Percentiles rank a stretch among this genome's conserved stretches.
Evolutionary conservation across 2,888 invertebrate species (phyloP).

Genomic region (Melitaea athalia): DNA sequence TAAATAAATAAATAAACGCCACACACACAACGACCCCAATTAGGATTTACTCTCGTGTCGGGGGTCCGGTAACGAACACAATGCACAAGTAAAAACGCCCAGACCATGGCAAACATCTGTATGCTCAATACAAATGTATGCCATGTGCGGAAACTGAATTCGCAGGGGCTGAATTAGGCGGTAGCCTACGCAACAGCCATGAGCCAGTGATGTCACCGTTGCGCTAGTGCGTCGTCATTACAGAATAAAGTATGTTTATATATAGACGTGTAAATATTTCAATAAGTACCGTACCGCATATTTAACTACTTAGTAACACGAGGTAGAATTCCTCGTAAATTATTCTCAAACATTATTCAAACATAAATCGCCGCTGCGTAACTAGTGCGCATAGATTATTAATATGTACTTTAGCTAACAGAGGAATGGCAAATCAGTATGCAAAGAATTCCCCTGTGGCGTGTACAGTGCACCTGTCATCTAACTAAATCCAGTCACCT

Average conservation of each 20-base stretch:
- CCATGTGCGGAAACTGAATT: too few relatives aligned
- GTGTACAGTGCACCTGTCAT: constrained; percentile 48
- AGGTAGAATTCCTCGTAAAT: background rate
- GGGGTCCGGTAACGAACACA: too few relatives aligned
- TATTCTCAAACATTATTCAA: constrained; percentile 9
- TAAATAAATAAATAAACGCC: too few relatives aligned
- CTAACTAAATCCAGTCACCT: constrained; percentile 52
- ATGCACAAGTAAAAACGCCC: too few relatives aligned
- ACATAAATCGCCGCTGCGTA: constrained; percentile 8
- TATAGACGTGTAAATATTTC: background rate
- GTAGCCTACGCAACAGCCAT: too few relatives aligned
- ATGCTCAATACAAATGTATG: too few relatives aligned
- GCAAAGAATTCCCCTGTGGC: constrained; percentile 63
- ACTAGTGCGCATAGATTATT: constrained; percentile 29
- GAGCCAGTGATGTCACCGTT: too few relatives aligned
- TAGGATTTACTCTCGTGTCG: too few relatives aligned
- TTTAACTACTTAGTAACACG: background rate
- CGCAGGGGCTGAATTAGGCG: too few relatives aligned
- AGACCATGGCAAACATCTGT: too few relatives aligned
- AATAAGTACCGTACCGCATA: background rate
- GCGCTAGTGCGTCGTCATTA: background rate
- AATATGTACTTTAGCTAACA: constrained; percentile 37
- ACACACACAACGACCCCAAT: too few relatives aligned
- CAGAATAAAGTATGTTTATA: background rate
- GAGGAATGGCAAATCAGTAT: constrained; percentile 62